Evolutionary conservation across 2,888 invertebrate species (phyloP), one percentile per base, ranked within the genome.

Genomic region (Bellardia pandia): DNA sequence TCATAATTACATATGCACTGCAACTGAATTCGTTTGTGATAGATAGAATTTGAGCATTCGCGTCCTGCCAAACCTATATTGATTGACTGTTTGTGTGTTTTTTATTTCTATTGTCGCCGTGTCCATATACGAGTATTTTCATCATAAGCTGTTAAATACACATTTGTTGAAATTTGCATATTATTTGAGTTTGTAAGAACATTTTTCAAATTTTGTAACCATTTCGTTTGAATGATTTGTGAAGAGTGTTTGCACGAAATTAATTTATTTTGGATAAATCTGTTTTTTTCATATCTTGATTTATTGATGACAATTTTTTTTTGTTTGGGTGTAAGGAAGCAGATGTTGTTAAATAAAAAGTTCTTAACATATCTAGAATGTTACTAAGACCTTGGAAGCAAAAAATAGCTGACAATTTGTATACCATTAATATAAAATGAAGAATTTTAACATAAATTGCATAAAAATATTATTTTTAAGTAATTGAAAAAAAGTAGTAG

Each of bases 241-340:
- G 45, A 82, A 87, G 86, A 80, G 87, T 62, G 69, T 82, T 60
- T 71, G 64, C 37, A 23, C 8, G 9, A 79, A 79, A 69, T 62
- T 58, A 48, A 79, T 75, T 85, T 78, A 77, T 76, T 82, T 68
- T 37, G 40, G 37, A 81, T 58, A 81, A 68, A 79, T 71, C 45
- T 68, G n/a, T 69, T 60, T 37, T 78, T 48, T 71, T 8, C 13
- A 72, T 60, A 75, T 82, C 85, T 79, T 88, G 88, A 88, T 88
- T 88, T 88, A 88, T 88, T 88, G 88, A 88, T 88, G 88, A 88
- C 88, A 88, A 86, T 88, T 85, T 79, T 33, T 66, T 66, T 75
- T 13, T 42, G 2, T 71, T 53, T 79, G 40, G 9, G 60, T 16
- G 78, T 72, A 83, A 48, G 51, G 69, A 80, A 86, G 80, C 88